Evolutionary conservation across 2,113 vertebrate species (phyloP).

Genomic region (Rhinopithecus roxellana): DNA sequence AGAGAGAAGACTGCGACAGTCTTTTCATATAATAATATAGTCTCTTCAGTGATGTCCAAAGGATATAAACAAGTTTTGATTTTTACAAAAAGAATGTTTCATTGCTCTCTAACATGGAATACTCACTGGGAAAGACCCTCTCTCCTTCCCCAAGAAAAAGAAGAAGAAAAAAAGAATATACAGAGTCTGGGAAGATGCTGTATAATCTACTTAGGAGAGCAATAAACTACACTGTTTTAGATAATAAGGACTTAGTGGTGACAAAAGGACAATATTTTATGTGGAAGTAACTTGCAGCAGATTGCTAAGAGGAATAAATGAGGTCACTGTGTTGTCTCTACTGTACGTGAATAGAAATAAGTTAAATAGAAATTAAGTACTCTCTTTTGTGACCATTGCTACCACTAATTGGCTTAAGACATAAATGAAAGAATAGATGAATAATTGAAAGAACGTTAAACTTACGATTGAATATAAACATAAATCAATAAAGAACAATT

Average conservation of each 20-base stretch:
- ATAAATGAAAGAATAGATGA: conserved; percentile 17
- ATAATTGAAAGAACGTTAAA: not conserved
- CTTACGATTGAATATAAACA: not conserved
- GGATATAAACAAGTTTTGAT: not conserved
- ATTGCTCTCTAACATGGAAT: not conserved
- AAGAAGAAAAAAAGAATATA: not conserved
- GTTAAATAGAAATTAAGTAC: conserved; percentile 29
- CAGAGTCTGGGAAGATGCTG: not conserved
- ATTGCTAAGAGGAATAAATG: not conserved
- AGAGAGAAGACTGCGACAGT: not conserved
- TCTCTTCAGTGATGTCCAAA: not conserved
- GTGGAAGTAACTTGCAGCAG: not conserved
- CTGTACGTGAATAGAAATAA: not conserved
- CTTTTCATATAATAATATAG: not conserved
- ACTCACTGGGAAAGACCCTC: not conserved
- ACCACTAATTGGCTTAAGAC: conserved; percentile 7
- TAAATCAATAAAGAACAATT: not conserved
- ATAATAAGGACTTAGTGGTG: not conserved
- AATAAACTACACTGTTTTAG: not conserved
- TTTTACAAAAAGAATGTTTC: not conserved
- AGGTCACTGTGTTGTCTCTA: not conserved
- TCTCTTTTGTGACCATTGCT: conserved; percentile 5
- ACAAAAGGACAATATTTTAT: not conserved
- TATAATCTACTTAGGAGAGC: conserved; percentile 23
- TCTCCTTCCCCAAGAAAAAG: not conserved